Evolutionary conservation across 1,140 invertebrate genomes (phyloP).

Genomic region (Trichonephila inaurata): DNA sequence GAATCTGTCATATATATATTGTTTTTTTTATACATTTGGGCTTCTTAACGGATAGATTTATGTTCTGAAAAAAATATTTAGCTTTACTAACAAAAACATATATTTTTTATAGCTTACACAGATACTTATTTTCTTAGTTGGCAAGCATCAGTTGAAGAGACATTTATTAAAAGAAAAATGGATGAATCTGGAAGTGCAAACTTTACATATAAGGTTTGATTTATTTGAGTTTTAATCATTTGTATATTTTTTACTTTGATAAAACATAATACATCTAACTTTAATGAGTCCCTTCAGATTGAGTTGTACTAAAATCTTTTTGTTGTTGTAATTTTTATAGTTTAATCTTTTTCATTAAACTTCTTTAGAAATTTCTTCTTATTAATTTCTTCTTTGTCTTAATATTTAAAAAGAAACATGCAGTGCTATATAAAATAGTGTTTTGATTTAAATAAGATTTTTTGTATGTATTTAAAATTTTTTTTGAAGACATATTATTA

Average conservation of each 20-base stretch:
- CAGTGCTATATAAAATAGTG: too few species aligned
- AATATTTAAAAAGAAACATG: too few species aligned
- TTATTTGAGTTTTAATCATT: background rate
- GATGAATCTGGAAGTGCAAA: background rate
- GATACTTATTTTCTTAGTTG: background rate
- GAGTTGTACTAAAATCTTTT: background rate
- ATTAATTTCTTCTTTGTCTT: too few species aligned
- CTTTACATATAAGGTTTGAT: background rate
- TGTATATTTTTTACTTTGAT: background rate
- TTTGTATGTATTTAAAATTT: too few species aligned
- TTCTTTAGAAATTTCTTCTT: too few species aligned
- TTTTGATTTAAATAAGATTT: too few species aligned
- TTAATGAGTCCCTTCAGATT: background rate
- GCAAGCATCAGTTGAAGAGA: conserved; percentile 55
- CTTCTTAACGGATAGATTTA: too few species aligned
- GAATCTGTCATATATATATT: too few species aligned
- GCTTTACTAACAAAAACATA: too few species aligned
- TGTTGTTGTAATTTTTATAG: background rate
- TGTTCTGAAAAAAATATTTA: background rate
- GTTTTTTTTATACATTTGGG: too few species aligned
- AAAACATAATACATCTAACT: background rate
- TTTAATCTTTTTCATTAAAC: too few species aligned
- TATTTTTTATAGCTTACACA: background rate
- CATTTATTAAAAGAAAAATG: conserved; percentile 36
- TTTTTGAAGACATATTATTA: too few species aligned